Conservation (phyloP, 1,140 invertebrate genomes). For the Ceratosolen fusciceps region DNA sequence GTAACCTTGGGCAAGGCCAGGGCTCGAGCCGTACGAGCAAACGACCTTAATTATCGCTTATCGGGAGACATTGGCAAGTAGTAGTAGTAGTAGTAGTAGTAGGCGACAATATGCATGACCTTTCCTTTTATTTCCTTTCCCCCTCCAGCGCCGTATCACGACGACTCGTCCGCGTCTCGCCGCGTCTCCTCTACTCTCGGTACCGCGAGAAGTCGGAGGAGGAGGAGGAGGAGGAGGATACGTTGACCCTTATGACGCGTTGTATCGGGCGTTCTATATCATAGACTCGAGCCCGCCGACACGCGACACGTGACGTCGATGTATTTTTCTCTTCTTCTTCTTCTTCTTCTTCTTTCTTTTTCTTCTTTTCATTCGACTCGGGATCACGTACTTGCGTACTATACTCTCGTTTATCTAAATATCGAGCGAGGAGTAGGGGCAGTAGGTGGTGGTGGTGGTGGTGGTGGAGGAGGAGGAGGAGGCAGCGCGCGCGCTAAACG, state of each 20-base stretch:
- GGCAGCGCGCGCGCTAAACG: too few relatives aligned
- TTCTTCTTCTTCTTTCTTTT: too few relatives aligned
- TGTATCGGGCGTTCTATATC: neutral
- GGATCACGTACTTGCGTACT: neutral
- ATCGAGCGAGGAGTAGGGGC: too few relatives aligned
- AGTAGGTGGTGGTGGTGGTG: too few relatives aligned
- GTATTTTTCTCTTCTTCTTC: too few relatives aligned
- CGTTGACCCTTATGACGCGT: neutral
- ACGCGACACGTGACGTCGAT: neutral
- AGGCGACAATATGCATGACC: neutral
- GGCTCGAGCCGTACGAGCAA: neutral
- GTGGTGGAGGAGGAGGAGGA: too few relatives aligned
- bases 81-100: neutral
- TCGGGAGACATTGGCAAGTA: neutral
- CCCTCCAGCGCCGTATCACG: neutral
- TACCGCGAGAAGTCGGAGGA: too few relatives aligned
- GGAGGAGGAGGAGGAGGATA: too few relatives aligned
- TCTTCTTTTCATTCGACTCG: conserved; percentile 20
- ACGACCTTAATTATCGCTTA: neutral
- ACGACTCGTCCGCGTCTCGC: neutral
- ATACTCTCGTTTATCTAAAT: conserved; percentile 9
- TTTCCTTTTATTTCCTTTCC: neutral
- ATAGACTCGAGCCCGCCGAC: neutral
- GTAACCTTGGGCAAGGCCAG: neutral
- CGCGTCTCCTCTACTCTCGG: conserved; percentile 12